phyloP scores from a whole-genome alignment of 2,113 vertebrate species.

The Calypte anna region DNA sequence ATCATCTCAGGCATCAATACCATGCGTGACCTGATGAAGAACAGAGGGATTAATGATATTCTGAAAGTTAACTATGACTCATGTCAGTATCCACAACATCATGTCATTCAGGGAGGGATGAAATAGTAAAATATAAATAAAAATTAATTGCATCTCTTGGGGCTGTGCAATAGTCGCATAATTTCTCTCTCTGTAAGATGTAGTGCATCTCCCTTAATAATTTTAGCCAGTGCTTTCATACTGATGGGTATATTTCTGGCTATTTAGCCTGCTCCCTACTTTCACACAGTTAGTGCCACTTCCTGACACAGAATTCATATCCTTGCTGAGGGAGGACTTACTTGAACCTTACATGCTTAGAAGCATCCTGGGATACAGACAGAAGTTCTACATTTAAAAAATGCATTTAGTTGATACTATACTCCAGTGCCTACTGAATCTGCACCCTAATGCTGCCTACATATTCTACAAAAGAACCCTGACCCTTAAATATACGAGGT shows the following conservation, averaged over 20 bases:
- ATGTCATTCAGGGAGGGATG: background rate
- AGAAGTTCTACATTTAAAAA: background rate
- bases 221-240: slow-evolving; percentile 25
- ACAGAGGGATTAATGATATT: slow-evolving; percentile 34
- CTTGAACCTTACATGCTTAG: background rate
- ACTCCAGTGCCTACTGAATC: background rate
- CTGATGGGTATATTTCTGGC: slow-evolving; percentile 54
- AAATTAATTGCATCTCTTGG: slow-evolving; percentile 16
- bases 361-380: background rate
- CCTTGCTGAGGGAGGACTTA: background rate
- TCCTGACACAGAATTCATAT: background rate
- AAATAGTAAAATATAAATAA: slow-evolving; percentile 40
- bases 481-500: background rate
- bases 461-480: background rate
- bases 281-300: slow-evolving; percentile 54
- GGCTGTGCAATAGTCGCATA: background rate
- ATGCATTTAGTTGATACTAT: background rate
- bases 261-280: slow-evolving; percentile 32
- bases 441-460: background rate
- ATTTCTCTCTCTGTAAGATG: slow-evolving; percentile 3
- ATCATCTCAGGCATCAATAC: background rate
- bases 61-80: slow-evolving; percentile 43
- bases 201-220: background rate
- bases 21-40: background rate
- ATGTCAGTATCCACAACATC: background rate